These are phyloP conservation scores for Cephus rjabovi DNA, from an alignment of 2,888 invertebrate genomes.

Conservation along the genomic window DNA sequence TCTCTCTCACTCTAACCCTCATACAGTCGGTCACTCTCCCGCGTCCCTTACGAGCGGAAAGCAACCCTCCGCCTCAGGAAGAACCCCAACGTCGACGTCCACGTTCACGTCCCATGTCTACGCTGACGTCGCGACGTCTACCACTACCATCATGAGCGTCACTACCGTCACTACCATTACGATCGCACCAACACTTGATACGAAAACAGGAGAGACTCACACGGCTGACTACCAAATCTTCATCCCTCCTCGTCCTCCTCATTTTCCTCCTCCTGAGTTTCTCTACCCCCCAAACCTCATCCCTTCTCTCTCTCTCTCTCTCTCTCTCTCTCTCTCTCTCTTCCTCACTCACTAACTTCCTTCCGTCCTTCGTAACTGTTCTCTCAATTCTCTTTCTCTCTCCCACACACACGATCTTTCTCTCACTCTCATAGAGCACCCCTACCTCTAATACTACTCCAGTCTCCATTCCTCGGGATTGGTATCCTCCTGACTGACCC, in stretches of 20 bases:
- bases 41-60: slow-evolving; percentile 8
- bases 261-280: slow-evolving; percentile 15
- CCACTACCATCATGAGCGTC: not conserved
- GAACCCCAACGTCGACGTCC: not conserved
- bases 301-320: not conserved
- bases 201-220: not conserved
- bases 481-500: not conserved
- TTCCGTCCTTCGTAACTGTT: slow-evolving; percentile 1
- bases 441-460: not conserved
- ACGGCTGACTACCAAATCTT: not conserved
- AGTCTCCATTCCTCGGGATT: not conserved
- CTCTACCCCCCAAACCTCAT: slow-evolving; percentile 16
- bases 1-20: slow-evolving; percentile 9
- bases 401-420: not conserved
- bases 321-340: not conserved
- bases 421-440: not conserved
- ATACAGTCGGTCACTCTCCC: slow-evolving; percentile 16
- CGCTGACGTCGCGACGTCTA: not conserved
- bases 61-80: slow-evolving; percentile 2
- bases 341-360: slow-evolving; percentile 8
- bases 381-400: not conserved
- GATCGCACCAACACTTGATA: not conserved
- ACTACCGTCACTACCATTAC: not conserved
- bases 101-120: not conserved
- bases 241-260: not conserved